Evolutionary conservation across 1,140 invertebrate species (phyloP).

Genomic region (Drosophila repletoides): DNA sequence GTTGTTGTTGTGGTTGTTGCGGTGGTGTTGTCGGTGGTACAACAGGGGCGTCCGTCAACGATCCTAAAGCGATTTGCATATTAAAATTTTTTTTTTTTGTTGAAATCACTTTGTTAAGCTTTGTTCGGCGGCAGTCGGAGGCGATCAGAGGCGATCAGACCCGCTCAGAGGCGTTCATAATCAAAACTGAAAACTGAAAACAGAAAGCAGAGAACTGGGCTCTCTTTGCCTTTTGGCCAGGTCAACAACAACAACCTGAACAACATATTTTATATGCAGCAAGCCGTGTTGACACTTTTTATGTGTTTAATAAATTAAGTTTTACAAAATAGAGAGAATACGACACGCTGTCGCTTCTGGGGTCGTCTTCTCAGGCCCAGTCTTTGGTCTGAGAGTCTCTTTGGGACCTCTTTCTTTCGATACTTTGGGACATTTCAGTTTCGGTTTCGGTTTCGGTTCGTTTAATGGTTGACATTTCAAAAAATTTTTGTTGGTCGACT

Average conservation of each 20-base stretch:
- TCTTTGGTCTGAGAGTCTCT: not conserved
- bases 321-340: conserved; percentile 70
- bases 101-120: conserved; percentile 74
- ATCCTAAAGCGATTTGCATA: conserved; percentile 73
- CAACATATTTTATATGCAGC: conserved; percentile 73
- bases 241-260: conserved; percentile 28
- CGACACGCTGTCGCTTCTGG: conserved; percentile 18
- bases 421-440: conserved; percentile 46
- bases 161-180: conserved; percentile 71
- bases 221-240: conserved; percentile 1
- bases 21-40: conserved; percentile 26
- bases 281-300: conserved; percentile 76
- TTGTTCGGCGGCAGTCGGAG: conserved; percentile 58
- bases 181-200: conserved; percentile 77
- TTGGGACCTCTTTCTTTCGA: too few species aligned
- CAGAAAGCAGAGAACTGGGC: too few species aligned
- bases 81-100: conserved; percentile 33
- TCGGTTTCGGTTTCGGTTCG: conserved; percentile 46
- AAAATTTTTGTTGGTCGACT: conserved; percentile 55
- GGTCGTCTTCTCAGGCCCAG: not conserved
- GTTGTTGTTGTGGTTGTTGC: conserved; percentile 9
- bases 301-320: conserved; percentile 77
- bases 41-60: conserved; percentile 66
- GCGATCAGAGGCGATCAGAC: conserved; percentile 63
- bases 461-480: conserved; percentile 71